Base-by-base conservation (phyloP, 2,888 invertebrate species). In the Mystacides longicornis region DNA sequence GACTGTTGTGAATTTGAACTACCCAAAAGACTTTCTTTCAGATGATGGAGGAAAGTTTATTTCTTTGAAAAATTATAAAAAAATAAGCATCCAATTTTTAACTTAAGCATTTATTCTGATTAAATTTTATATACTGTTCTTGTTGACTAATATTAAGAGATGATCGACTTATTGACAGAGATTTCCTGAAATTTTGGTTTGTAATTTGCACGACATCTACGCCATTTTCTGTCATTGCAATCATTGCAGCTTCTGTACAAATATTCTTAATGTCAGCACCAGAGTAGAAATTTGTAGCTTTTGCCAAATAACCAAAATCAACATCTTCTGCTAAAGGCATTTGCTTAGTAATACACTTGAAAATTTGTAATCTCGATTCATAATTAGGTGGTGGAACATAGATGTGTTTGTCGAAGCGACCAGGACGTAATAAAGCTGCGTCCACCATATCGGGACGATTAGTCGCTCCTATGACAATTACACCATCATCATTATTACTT, bases 361-460 rank as follows among this genome's bases (percentile, higher is more conserved):
- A 66, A 51, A 83, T 75, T 1, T 71, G 70, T 2, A 69, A 58
- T 33, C 79, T 70, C n/a, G 79, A 79, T 46, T 68, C 55, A 31
- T 62, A 49, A 65, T 81, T 77, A 1, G 84, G 83, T 1, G 81
- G 78, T 9, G 81, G 80, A 1, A 85, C 79, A 65, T 79, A 79
- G 46, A 84, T 73, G 14, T 82, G 67, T 60, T 75, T 75, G 64
- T 85, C 84, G 64, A 84, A 78, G 56, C 84, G 70, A 1, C 84
- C 84, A 0, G 84, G 84, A 52, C 85, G 70, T 49, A 83, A 65
- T 7, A 85, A 65, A 0, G 84, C 84, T 50, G 77, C 73, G 62
- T 85, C 85, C 33, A 85, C 66, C 66, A 80, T 73, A 61, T 83
- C 80, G 1, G 82, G 83, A 9, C 83, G 72, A 68, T 85, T 85